These are phyloP conservation scores for Raja brachyura DNA, from an alignment of 2,113 vertebrate species.

Conservation along the genomic window DNA sequence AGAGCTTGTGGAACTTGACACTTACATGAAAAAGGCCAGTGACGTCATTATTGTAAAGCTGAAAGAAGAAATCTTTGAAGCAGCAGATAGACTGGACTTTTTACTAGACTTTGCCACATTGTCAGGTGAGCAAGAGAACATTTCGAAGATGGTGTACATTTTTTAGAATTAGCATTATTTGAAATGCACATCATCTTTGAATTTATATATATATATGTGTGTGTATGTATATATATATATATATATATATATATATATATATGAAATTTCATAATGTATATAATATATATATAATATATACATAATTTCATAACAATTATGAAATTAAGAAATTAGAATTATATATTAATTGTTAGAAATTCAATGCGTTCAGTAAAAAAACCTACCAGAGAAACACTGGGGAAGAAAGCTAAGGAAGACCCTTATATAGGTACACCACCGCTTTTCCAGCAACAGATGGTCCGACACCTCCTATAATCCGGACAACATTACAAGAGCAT, in stretches of 20 bases:
- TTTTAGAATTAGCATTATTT: too few species aligned
- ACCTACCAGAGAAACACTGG: neutral
- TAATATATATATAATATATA: too few species aligned
- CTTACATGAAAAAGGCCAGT: constrained; percentile 63
- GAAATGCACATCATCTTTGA: neutral
- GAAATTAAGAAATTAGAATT: too few species aligned
- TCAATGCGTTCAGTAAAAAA: neutral
- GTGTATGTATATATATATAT: too few species aligned
- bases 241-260: too few species aligned
- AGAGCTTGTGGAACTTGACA: constrained; percentile 63
- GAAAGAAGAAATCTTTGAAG: constrained; percentile 60
- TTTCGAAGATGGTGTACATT: neutral
- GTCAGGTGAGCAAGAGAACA: constrained; percentile 57
- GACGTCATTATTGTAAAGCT: constrained; percentile 70
- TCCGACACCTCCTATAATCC: too few species aligned
- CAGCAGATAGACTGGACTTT: constrained; percentile 61
- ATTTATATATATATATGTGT: neutral
- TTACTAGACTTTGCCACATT: constrained; percentile 72
- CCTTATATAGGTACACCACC: neutral
- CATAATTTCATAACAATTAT: too few species aligned
- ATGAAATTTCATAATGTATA: too few species aligned
- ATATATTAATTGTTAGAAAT: neutral
- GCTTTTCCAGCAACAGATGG: too few species aligned
- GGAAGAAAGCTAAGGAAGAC: neutral
- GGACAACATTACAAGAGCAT: too few species aligned